Evolutionary conservation across 2,113 vertebrate species (phyloP).

Genomic region (Chlorodrepanis virens): DNA sequence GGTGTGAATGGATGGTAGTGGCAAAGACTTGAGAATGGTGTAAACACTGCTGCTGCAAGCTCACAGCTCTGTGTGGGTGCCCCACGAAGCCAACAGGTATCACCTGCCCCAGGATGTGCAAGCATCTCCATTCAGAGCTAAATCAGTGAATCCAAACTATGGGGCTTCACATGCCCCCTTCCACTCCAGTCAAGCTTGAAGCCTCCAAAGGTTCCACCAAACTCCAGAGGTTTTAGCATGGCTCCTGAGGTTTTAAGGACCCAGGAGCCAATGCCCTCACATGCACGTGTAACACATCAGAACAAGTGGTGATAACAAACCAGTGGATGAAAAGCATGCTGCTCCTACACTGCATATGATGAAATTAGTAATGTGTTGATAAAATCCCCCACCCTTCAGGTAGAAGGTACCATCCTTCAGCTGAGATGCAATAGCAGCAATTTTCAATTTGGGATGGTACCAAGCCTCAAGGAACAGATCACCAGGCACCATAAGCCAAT

Average conservation of each 20-base stretch:
- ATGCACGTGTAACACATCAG: fast-evolving
- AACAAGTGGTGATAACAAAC: not conserved
- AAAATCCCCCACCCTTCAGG: not conserved
- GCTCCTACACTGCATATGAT: not conserved
- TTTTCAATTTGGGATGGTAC: not conserved
- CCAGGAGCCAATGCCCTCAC: not conserved
- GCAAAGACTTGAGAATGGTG: not conserved
- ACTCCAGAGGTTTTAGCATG: not conserved
- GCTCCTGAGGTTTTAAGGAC: not conserved
- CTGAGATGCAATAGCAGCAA: not conserved
- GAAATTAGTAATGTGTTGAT: not conserved
- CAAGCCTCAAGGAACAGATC: fast-evolving
- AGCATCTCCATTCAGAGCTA: not conserved
- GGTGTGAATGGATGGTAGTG: not conserved
- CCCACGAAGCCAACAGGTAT: not conserved
- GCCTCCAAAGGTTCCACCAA: not conserved
- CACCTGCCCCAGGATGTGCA: not conserved
- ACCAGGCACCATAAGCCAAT: not conserved
- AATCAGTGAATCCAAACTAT: not conserved
- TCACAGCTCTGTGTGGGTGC: not conserved
- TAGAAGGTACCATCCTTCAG: not conserved
- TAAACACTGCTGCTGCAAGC: not conserved
- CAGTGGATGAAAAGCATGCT: not conserved
- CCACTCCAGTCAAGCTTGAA: not conserved
- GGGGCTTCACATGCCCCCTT: not conserved